Conservation (phyloP, 2,797 vertebrate species). For the Hirundo rustica region DNA sequence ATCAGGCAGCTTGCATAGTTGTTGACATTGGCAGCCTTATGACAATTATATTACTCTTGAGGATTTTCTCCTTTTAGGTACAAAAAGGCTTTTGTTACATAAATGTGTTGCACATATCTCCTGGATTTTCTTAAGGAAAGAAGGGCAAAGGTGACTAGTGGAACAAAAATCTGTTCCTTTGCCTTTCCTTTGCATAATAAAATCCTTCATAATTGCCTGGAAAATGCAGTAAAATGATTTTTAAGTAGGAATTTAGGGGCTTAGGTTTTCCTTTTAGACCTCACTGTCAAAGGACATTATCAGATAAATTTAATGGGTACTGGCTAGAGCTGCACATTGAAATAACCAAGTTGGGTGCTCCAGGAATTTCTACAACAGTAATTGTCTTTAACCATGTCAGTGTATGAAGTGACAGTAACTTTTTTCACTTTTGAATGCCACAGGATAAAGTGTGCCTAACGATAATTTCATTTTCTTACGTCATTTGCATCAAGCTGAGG, state of each 20-base stretch:
- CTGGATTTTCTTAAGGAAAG: background rate
- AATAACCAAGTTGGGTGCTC: background rate
- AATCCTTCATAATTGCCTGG: background rate
- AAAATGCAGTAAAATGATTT: background rate
- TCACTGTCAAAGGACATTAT: background rate
- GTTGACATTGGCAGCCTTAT: constrained; percentile 3
- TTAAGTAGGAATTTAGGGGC: background rate
- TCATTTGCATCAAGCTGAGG: background rate
- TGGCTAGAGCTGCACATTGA: background rate
- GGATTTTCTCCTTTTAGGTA: background rate
- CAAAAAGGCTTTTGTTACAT: background rate
- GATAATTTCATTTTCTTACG: background rate
- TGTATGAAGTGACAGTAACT: background rate
- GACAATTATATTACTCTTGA: background rate
- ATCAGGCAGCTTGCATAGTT: background rate
- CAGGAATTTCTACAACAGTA: background rate
- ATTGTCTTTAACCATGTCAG: background rate
- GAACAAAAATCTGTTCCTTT: background rate
- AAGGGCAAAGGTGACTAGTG: background rate
- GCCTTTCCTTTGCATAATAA: background rate
- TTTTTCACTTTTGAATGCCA: background rate
- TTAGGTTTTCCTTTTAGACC: background rate
- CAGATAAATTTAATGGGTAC: background rate
- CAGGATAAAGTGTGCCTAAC: background rate
- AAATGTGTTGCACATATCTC: background rate